Percentiles rank a stretch among this genome's conserved stretches.
Evolutionary conservation across 2,888 invertebrate genomes (phyloP).

Genomic region (Clivina fossor): DNA sequence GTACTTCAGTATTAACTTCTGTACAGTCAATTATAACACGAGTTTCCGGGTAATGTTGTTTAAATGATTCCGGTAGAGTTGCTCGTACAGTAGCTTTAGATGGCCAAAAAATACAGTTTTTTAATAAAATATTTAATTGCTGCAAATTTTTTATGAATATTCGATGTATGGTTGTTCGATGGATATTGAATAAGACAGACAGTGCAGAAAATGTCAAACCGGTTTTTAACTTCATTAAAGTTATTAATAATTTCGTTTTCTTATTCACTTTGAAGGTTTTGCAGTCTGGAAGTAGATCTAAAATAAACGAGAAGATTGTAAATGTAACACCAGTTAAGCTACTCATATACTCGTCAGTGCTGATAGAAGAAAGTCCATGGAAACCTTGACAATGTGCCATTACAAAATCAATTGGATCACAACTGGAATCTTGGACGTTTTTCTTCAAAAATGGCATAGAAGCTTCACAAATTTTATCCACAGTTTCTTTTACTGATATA

Average conservation of each 20-base stretch:
- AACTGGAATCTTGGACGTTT: constrained; percentile 28
- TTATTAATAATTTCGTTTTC: constrained; percentile 37
- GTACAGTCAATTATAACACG: constrained; percentile 41
- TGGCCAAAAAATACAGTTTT: constrained; percentile 40
- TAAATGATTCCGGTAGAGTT: constrained; percentile 37
- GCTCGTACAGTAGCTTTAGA: constrained; percentile 35
- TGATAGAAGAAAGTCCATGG: constrained; percentile 26
- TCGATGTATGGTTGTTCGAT: constrained; percentile 28
- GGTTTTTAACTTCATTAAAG: constrained; percentile 39
- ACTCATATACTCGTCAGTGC: constrained; percentile 28
- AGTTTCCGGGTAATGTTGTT: constrained; percentile 35
- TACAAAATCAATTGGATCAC: constrained; percentile 30
- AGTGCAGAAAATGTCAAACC: constrained; percentile 32
- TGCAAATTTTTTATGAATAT: constrained; percentile 30
- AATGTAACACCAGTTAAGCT: constrained; percentile 35
- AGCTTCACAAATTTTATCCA: constrained; percentile 19
- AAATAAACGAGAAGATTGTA: constrained; percentile 33
- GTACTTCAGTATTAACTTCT: constrained; percentile 38
- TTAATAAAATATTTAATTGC: constrained; percentile 25
- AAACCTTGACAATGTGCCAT: constrained; percentile 26
- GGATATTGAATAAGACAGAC: constrained; percentile 33
- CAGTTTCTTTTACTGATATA: constrained; percentile 13
- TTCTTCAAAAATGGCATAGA: constrained; percentile 21
- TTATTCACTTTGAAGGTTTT: constrained; percentile 27
- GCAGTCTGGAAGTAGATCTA: constrained; percentile 33